These are phyloP conservation scores for Microctenopoma steveboyesi DNA, from an alignment of 2,797 vertebrate species.

Conservation along the genomic window DNA sequence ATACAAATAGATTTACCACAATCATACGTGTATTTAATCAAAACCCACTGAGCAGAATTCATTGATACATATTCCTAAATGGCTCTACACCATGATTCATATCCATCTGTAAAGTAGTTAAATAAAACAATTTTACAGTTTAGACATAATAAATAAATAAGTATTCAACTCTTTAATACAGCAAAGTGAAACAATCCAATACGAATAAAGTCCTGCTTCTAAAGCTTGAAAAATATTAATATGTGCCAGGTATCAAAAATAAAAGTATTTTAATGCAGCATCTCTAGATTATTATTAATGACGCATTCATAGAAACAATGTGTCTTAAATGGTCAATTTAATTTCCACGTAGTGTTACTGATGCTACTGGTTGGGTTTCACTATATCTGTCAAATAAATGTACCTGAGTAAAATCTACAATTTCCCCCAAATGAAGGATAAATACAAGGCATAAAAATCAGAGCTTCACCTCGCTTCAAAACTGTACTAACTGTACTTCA, in stretches of 20 bases:
- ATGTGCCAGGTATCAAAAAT: neutral
- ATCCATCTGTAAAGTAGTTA: neutral
- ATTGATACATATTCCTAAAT: neutral
- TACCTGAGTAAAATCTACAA: too few species aligned
- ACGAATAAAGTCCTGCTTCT: neutral
- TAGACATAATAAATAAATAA: neutral
- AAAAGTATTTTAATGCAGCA: neutral
- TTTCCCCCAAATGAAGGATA: neutral
- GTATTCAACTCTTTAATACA: neutral
- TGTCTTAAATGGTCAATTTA: neutral
- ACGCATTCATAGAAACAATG: neutral
- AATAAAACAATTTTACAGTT: neutral
- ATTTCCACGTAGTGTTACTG: neutral
- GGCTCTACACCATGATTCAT: neutral
- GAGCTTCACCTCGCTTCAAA: neutral
- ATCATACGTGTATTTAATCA: neutral
- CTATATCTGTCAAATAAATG: neutral
- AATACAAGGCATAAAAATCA: neutral
- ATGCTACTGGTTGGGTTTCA: too few species aligned
- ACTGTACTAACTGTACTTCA: neutral
- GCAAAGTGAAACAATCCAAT: neutral
- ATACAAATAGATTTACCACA: neutral
- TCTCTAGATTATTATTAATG: neutral
- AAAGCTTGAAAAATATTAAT: neutral
- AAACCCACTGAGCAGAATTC: neutral